A percentile compares a stretch with the other conserved stretches of the same genome.
Conservation (phyloP, 23 tunicate species). For the Styela clava region DNA sequence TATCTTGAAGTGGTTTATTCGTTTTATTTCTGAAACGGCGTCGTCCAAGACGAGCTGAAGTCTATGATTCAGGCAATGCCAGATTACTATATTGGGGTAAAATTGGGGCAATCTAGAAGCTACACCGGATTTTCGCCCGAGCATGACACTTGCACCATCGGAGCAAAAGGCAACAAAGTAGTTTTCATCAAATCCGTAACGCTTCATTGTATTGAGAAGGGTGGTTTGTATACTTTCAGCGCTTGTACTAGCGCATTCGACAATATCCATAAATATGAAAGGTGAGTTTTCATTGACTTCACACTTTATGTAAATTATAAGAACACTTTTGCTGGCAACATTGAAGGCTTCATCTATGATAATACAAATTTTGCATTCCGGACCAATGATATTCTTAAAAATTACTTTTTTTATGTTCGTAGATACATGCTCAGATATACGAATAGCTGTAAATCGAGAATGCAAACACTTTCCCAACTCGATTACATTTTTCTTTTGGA, state of each 20-base stretch:
- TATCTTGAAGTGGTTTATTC: neutral
- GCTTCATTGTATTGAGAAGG: too few relatives aligned
- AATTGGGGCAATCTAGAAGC: neutral
- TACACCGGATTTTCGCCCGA: neutral
- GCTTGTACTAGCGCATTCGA: neutral
- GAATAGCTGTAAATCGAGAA: neutral
- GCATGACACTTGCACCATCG: constrained; percentile 8
- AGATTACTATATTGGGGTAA: neutral
- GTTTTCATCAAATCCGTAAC: too few relatives aligned
- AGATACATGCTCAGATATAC: constrained; percentile 1
- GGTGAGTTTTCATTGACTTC: neutral
- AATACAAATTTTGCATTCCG: neutral
- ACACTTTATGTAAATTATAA: neutral
- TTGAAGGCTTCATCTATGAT: neutral
- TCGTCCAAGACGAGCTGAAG: neutral
- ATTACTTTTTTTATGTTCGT: neutral
- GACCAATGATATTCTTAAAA: neutral
- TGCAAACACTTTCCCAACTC: neutral
- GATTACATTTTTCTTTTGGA: neutral
- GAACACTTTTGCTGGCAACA: neutral
- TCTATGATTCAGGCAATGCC: constrained; percentile 13
- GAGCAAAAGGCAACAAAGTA: neutral
- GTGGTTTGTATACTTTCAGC: constrained; percentile 12
- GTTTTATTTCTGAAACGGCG: neutral
- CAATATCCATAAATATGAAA: constrained; percentile 1